Conservation (phyloP, 2,888 invertebrate species). For the Vannuccia rotundouncinata region DNA sequence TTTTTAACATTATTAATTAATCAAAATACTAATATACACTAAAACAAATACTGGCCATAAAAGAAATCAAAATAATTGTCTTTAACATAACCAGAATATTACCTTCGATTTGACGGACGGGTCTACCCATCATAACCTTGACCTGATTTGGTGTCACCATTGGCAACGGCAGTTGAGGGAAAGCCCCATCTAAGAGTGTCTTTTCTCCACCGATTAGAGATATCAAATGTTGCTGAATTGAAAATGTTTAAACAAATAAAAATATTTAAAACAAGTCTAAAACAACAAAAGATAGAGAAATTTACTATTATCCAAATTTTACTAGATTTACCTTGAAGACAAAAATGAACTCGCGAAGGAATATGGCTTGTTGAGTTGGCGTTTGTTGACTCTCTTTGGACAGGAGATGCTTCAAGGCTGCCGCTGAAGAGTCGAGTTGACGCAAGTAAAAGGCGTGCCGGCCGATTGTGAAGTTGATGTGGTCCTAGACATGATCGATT, state of each 20-base stretch:
- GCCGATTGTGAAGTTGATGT: slow-evolving; percentile 87
- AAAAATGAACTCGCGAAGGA: slow-evolving; percentile 77
- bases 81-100: too few species aligned
- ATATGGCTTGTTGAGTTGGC: slow-evolving; percentile 59
- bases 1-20: too few species aligned
- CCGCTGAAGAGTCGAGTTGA: slow-evolving; percentile 65
- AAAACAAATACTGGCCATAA: too few species aligned
- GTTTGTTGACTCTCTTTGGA: slow-evolving; percentile 54
- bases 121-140: slow-evolving; percentile 64
- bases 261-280: not conserved
- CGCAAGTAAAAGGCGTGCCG: slow-evolving; percentile 77
- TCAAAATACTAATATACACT: too few species aligned
- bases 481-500: slow-evolving; percentile 65
- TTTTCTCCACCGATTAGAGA: slow-evolving; percentile 47
- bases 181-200: slow-evolving; percentile 47
- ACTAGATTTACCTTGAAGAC: slow-evolving; percentile 80
- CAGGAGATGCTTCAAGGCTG: slow-evolving; percentile 70
- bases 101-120: slow-evolving; percentile 20
- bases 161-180: slow-evolving; percentile 70
- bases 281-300: too few species aligned
- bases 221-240: slow-evolving; percentile 48
- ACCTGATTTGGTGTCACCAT: slow-evolving; percentile 66
- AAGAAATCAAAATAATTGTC: too few species aligned
- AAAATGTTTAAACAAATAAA: not conserved
- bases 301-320: too few species aligned